Base-by-base conservation (phyloP, 2,888 invertebrate genomes). In the Drosophila meridiana region DNA sequence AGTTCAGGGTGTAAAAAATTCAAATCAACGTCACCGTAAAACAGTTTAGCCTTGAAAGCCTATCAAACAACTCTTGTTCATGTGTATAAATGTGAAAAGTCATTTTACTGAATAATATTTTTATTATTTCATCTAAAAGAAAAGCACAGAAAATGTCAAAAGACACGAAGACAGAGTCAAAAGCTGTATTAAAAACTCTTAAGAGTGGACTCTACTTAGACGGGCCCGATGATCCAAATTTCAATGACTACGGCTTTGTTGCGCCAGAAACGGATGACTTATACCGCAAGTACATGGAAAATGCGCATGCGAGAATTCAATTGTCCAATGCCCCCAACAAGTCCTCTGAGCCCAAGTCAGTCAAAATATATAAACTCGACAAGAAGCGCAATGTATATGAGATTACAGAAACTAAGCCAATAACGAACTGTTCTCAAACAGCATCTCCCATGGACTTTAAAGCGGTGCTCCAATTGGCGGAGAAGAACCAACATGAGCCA, bases 261-360 rank as follows among this genome's bases (percentile, higher is more conserved):
- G 34, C 62, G 11, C 38, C 55, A 1, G 62, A 62, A 6, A 28
- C 53, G 11, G 4, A 62, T 13, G 13, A 28, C 4, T 11, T 36
- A 0, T 61, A 38, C 32, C 14, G 50, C 8, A 50, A 48, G 2
- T 65, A 65, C n/a, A 65, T 65, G 64, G 59, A 50, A 5, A 64
- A n/a, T 1, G 28, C 28, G 11, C 1, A n/a, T 0, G 1, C 7
- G 13, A 3, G 26, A 3, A 20, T 2, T 13, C 4, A 11, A 14
- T 6, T 38, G 26, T 2, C 20, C 4, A n/a, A 3, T 13, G 14
- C 7, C 7, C 0, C 34, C 8, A 20, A 9, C 32, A 52, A 50
- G 32, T 2, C 20, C 7, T 2, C 26, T 7, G 32, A 61, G 4
- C 0, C 50, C 5, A 43, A 52, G 32, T 2, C 40, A 1, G 6